Conservation (phyloP, 2,113 vertebrate genomes). For the Gymnobelideus leadbeateri region DNA sequence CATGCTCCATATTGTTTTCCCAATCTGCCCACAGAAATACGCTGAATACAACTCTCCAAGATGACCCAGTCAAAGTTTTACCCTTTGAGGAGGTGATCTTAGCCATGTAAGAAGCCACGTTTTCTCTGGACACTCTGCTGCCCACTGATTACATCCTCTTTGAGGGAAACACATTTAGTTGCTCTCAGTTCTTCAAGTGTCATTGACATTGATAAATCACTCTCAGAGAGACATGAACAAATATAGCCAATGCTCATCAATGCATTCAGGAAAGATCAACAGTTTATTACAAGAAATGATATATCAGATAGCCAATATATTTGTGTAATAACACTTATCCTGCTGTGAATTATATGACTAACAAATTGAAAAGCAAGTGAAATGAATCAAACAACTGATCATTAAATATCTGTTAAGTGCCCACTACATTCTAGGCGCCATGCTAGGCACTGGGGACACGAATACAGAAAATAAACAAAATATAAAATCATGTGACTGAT, state of each 20-base stretch:
- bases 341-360: slow-evolving; percentile 55
- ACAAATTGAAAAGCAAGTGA: slow-evolving; percentile 55
- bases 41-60: slow-evolving; percentile 34
- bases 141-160: slow-evolving; percentile 74
- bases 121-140: slow-evolving; percentile 73
- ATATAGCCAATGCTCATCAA: slow-evolving; percentile 54
- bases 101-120: slow-evolving; percentile 64
- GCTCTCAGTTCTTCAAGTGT: slow-evolving; percentile 69
- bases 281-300: slow-evolving; percentile 51
- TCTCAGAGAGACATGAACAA: slow-evolving; percentile 71
- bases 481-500: background rate
- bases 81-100: slow-evolving; percentile 66
- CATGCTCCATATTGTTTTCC: slow-evolving; percentile 18
- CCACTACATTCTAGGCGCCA: background rate
- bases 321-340: slow-evolving; percentile 1
- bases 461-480: background rate
- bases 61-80: slow-evolving; percentile 56
- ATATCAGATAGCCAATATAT: slow-evolving; percentile 15
- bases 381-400: background rate
- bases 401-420: background rate
- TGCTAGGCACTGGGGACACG: background rate
- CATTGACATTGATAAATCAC: slow-evolving; percentile 73
- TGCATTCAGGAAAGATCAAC: slow-evolving; percentile 66
- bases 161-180: slow-evolving; percentile 79
- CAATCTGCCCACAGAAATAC: slow-evolving; percentile 52